Percentiles rank a stretch among this genome's conserved stretches.
Conservation (phyloP, 1,140 invertebrate genomes). For the Zaprionus lachaisei region DNA sequence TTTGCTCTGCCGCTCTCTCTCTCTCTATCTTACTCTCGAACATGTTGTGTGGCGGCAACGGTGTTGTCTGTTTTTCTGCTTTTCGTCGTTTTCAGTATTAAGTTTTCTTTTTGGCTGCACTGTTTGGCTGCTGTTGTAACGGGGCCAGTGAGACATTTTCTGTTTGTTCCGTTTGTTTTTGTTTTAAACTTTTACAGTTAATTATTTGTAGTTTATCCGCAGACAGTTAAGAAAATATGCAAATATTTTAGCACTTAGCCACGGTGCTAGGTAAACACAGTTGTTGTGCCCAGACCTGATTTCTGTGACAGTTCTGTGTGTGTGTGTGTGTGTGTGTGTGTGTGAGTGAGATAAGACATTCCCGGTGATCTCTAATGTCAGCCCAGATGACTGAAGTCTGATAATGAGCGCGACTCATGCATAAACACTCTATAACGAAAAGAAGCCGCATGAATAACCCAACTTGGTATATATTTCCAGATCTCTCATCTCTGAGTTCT, state of each 20-base stretch:
- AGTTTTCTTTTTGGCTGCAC: conserved; percentile 29
- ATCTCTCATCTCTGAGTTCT: conserved; percentile 31
- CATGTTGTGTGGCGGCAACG: conserved; percentile 17
- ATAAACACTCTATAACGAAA: conserved; percentile 17
- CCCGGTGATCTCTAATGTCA: conserved; percentile 58
- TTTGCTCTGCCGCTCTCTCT: not conserved
- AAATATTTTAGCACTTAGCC: conserved; percentile 26
- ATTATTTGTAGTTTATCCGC: conserved; percentile 35
- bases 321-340: conserved; percentile 1
- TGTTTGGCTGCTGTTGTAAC: conserved; percentile 22
- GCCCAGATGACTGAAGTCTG: conserved; percentile 48
- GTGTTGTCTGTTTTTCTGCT: conserved; percentile 16
- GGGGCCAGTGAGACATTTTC: not conserved
- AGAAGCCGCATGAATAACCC: conserved; percentile 31
- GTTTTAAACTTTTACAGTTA: conserved; percentile 13
- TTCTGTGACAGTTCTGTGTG: conserved; percentile 23
- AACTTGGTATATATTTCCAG: conserved; percentile 30
- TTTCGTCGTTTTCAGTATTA: conserved; percentile 26
- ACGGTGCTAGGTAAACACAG: conserved; percentile 19
- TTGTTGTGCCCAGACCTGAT: conserved; percentile 24
- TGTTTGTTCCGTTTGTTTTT: not conserved
- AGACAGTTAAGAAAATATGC: conserved; percentile 24
- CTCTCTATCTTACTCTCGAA: conserved; percentile 8
- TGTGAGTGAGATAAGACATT: conserved; percentile 50
- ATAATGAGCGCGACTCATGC: conserved; percentile 38